Base-by-base conservation (phyloP, 2,113 vertebrate species). In the Thomomys bottae region DNA sequence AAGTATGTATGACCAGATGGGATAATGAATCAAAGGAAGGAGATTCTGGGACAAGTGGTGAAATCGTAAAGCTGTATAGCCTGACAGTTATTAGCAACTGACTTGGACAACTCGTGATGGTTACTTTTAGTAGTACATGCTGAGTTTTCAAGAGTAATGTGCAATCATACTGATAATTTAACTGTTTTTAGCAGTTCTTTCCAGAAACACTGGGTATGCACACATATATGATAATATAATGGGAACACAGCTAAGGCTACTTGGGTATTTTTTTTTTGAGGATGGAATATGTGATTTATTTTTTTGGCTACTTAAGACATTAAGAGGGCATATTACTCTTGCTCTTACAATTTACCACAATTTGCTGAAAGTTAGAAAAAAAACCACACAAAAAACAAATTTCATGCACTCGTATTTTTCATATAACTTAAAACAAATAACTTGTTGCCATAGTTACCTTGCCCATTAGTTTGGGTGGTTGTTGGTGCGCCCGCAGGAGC, bases 381-480 rank as follows among this genome's bases (percentile, higher is more conserved):
- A 61, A 61, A 8, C 12, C 20, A 57, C 28, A 63, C 28, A 63
- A 80, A 8, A 38, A 17, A 71, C 30, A 18, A 83, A 70, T 61
- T 72, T 87, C 34, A 54, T 34, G 12, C 32, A 86, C 75, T 23
- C 90, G 8, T 34, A 1, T 14, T 79, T 6, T 59, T 92, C 23
- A 92, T 68, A 15, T 73, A 83, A 93, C 32, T 78, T n/a, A 90
- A 0, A 70, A 89, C 91, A 81, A 7, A 91, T 87, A 87, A 64
- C 82, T 80, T 45, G 87, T 79, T 94, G 9, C 89, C 89, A 79
- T 42, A 94, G 92, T 97, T 98, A 99, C 99, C 99, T 99, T 99
- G 99, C 94, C 99, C 99, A 24, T 99, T 99, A 90, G 99, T 98
- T 86, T 99, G 99, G 90, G 98, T 97, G 64, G 99, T 98, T 92